Base-by-base conservation (phyloP, 2,113 vertebrate genomes). In the Aegypius monachus region DNA sequence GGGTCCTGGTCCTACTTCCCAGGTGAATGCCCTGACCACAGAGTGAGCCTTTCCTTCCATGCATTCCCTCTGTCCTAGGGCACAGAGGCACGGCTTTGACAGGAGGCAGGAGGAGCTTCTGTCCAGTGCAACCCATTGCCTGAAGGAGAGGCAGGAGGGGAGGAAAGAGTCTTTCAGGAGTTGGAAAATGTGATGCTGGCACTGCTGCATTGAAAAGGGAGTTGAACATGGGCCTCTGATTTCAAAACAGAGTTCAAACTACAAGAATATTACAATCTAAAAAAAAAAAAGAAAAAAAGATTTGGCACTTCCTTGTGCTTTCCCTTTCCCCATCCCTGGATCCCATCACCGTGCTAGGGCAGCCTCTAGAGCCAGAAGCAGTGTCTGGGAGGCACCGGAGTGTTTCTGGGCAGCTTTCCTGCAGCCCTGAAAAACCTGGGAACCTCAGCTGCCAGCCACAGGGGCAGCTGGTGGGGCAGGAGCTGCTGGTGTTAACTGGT, bases 401-500 rank as follows among this genome's bases (percentile, higher is more conserved):
- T 56, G 16, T 29, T 78, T 52, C 90, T 87, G 65, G 23, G 36
- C 47, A 31, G n/a, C 31, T 90, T 91, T 73, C 7, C 47, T 29
- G 21, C 55, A 90, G 56, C 47, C 18, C 65, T 67, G 52, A 63
- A 68, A 52, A 74, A 6, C 16, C 62, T 23, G 38, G 36, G 62
- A 38, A 29, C 21, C 36, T 82, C 47, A 38, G 34, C 26, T 65
- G 45, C 19, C 75, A 17, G 16, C 67, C 4, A 1, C 8, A 2
- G 34, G 38, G 45, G 10, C 36, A 56, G 47, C 26, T 8, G 13
- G 52, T 36, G 36, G n/a, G 58, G n/a, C 63, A 78, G 89, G 91
- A 95, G 34, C 81, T 45, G 56, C 91, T n/a, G 81, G 70, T 27
- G 65, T 91, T 95, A 90, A 73, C 70, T 58, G 14, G 66, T 18